Evolutionary conservation across 1,140 invertebrate species (phyloP).

Genomic region (Philopotamus ludificatus): DNA sequence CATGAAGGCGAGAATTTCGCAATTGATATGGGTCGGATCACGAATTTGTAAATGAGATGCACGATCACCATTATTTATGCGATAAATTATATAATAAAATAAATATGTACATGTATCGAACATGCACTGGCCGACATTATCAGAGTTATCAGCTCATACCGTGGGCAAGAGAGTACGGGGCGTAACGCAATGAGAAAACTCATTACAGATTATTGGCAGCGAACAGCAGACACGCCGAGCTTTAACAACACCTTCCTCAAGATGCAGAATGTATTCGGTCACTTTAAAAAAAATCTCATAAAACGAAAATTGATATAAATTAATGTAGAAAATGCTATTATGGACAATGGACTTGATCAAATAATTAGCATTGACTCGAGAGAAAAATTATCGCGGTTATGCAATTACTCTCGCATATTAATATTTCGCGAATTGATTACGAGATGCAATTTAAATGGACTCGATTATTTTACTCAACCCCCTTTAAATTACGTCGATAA

Average conservation of each 20-base stretch:
- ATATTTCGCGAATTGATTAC: conserved; percentile 33
- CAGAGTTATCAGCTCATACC: conserved; percentile 19
- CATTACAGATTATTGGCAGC: conserved; percentile 40
- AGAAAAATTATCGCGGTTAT: too few relatives aligned
- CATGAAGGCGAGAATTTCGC: too few relatives aligned
- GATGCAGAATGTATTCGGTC: not conserved
- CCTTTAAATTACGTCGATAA: conserved; percentile 33
- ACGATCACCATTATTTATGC: too few relatives aligned
- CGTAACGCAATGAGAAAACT: conserved; percentile 38
- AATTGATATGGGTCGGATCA: too few relatives aligned
- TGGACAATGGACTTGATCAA: too few relatives aligned
- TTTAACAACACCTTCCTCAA: conserved; percentile 16
- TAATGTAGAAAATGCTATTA: not conserved
- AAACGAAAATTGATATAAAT: not conserved
- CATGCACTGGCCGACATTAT: conserved; percentile 21
- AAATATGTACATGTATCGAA: too few relatives aligned
- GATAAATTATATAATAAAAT: too few relatives aligned
- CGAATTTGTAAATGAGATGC: too few relatives aligned
- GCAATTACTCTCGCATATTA: not conserved
- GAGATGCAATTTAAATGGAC: conserved; percentile 38
- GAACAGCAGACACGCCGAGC: conserved; percentile 7
- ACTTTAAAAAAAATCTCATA: conserved; percentile 10
- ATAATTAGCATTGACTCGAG: too few relatives aligned
- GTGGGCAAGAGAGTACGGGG: conserved; percentile 14
- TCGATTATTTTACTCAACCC: conserved; percentile 29